Base-by-base conservation (phyloP, 2,888 invertebrate species). In the Tillus elongatus region DNA sequence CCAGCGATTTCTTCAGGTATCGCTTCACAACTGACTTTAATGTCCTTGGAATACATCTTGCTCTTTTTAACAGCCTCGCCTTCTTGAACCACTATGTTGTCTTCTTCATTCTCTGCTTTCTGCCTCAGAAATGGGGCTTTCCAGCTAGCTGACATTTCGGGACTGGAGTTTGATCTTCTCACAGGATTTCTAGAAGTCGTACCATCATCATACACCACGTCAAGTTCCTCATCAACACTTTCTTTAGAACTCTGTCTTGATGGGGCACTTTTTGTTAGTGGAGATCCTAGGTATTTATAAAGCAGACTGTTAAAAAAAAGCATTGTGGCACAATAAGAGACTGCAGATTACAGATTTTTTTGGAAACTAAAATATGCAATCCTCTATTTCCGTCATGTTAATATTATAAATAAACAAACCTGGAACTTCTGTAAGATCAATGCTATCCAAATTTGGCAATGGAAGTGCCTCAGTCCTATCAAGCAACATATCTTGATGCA, bases 101-200 rank as follows among this genome's bases (percentile, higher is more conserved):
- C 57, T 14, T 55, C 60, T 30, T 48, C 60, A 39, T 48, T 44
- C n/a, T 41, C 45, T 35, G 54, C 43, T 54, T 73, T 68, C 55
- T 71, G 69, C 46, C 64, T 67, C 31, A 77, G 58, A 51, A 79
- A 77, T 42, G 79, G 76, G 63, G 77, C 77, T 47, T 86, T 83
- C 85, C 86, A 88, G 56, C 81, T 83, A 1, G 86, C 82, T 42
- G 84, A 86, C 89, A 91, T 89, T 70, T 91, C 91, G 1, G 90
- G 90, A 52, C 89, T 89, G 35, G 90, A 90, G 72, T 90, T 90
- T 29, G 88, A 87, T 42, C 90, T 74, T 1, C 88, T 75, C 40
- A 91, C 89, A 4, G 88, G 88, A 69, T 87, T 87, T 8, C 87
- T 73, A 0, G 79, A 75, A 53, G 76, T 75, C 3, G 46, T 50